Conservation (phyloP, 2,113 vertebrate genomes). For the Phylloscopus whistleri region DNA sequence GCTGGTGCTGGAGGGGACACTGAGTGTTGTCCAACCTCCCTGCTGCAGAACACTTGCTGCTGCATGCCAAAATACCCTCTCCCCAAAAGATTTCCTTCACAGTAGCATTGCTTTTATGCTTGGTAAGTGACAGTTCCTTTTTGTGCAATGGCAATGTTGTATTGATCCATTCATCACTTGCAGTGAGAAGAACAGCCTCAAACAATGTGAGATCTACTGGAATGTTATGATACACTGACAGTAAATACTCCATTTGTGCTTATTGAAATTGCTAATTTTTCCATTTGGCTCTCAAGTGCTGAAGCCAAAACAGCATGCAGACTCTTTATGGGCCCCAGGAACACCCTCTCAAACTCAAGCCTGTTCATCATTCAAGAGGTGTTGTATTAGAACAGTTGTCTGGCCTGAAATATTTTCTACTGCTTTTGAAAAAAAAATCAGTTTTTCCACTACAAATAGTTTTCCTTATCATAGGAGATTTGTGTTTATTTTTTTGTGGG, state of each 20-base stretch:
- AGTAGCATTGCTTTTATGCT: not conserved
- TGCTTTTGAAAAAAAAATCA: not conserved
- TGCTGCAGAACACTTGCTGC: not conserved
- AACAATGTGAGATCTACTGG: not conserved
- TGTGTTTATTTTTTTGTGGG: not conserved
- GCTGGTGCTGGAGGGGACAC: fast-evolving
- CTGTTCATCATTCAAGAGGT: not conserved
- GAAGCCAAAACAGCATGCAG: not conserved
- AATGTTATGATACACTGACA: not conserved
- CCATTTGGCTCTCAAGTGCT: not conserved
- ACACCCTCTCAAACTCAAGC: not conserved
- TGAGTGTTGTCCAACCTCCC: not conserved
- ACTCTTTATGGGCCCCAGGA: not conserved
- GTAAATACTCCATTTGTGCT: not conserved
- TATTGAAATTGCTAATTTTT: not conserved
- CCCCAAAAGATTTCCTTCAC: not conserved
- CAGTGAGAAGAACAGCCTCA: not conserved
- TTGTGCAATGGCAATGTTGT: not conserved
- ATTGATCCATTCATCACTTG: not conserved
- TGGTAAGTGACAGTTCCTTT: not conserved
- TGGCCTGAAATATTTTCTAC: not conserved
- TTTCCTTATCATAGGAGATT: not conserved
- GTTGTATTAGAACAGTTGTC: not conserved
- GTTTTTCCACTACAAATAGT: not conserved
- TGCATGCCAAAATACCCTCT: not conserved